Conservation (phyloP, 2,797 vertebrate species). For the Enteromius mattozi region DNA sequence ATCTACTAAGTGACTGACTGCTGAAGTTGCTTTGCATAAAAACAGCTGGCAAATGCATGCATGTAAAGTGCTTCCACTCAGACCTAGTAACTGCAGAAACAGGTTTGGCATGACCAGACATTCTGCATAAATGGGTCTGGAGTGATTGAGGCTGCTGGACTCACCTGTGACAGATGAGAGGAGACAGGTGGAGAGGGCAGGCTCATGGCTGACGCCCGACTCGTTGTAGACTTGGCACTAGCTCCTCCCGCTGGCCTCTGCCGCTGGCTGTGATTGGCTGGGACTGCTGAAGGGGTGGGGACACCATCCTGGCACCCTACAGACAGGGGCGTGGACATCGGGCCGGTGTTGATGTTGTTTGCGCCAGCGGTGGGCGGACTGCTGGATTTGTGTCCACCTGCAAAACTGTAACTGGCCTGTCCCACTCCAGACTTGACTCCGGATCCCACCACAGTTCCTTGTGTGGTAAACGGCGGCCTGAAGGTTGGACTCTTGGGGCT, state of each 20-base stretch:
- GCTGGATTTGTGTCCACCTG: slow-evolving; percentile 67
- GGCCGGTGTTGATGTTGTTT: slow-evolving; percentile 48
- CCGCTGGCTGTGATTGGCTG: slow-evolving; percentile 74
- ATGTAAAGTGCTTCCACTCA: background rate
- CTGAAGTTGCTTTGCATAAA: slow-evolving; percentile 3
- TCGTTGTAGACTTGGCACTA: slow-evolving; percentile 73
- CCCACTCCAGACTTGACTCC: slow-evolving; percentile 64
- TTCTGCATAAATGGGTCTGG: background rate
- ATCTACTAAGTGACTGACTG: background rate
- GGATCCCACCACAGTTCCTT: slow-evolving; percentile 56
- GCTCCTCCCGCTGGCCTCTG: slow-evolving; percentile 71
- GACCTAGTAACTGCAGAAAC: background rate
- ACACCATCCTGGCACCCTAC: slow-evolving; percentile 65
- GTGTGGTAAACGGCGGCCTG: slow-evolving; percentile 67
- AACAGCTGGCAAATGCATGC: background rate
- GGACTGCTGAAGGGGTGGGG: slow-evolving; percentile 61
- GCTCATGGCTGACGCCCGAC: slow-evolving; percentile 70
- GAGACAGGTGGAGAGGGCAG: slow-evolving; percentile 73
- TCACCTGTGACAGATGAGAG: slow-evolving; percentile 78
- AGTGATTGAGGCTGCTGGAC: background rate
- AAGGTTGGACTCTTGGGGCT: slow-evolving; percentile 66
- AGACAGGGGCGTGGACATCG: slow-evolving; percentile 58
- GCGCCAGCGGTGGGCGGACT: slow-evolving; percentile 56
- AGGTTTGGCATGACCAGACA: background rate
- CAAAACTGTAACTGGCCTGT: slow-evolving; percentile 66